phyloP scores from a whole-genome alignment of 2,888 invertebrate genomes.

The Mamestra brassicae region DNA sequence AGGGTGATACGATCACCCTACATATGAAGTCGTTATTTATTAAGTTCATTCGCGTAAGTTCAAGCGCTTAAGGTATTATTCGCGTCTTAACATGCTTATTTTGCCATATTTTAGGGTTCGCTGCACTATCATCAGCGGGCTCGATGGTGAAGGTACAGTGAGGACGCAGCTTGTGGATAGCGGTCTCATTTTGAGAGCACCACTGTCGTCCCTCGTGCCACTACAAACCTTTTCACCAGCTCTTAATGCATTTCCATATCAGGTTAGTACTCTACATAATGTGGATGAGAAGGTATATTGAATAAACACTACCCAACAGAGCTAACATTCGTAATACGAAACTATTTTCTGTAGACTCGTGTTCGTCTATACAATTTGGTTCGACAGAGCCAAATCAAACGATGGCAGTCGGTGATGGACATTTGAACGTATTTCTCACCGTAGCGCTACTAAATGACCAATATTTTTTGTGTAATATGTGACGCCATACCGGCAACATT shows the following conservation, averaged over 20 bases:
- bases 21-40: no score
- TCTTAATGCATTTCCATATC: conserved; percentile 90
- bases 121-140: conserved; percentile 85
- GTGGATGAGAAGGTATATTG: not conserved
- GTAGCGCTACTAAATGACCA: no score
- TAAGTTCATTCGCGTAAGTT: no score
- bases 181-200: conserved; percentile 86
- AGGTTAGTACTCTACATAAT: conserved; percentile 79
- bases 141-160: conserved; percentile 87
- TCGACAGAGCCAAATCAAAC: no score
- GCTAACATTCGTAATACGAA: no score
- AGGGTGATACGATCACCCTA: no score
- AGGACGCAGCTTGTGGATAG: conserved; percentile 88
- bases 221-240: conserved; percentile 88
- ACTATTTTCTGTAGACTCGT: no score
- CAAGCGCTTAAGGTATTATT: not conserved
- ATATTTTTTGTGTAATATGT: no score
- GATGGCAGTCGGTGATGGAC: no score
- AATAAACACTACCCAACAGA: not conserved
- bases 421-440: no score
- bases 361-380: no score
- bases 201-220: conserved; percentile 86
- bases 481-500: no score
- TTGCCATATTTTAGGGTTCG: conserved; percentile 79
- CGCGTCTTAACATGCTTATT: not conserved